These are phyloP conservation scores for Sebastes vulpes DNA, from an alignment of 2,797 vertebrate species.

Conservation along the genomic window DNA sequence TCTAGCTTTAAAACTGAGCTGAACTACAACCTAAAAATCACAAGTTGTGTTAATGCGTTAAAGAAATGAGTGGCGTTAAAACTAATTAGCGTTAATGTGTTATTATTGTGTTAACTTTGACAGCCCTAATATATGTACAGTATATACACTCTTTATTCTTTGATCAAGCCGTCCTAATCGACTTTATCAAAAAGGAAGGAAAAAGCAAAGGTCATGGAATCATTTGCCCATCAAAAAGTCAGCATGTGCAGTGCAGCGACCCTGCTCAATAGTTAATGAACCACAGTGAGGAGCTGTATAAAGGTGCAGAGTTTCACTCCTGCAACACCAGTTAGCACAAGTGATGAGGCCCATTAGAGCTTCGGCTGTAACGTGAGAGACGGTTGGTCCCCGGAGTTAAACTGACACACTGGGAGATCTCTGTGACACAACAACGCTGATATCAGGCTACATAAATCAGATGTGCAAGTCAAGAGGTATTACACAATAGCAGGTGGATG, in stretches of 20 bases:
- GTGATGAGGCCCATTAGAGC: conserved; percentile 22
- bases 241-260: conserved; percentile 22
- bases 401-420: conserved; percentile 31
- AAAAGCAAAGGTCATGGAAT: conserved; percentile 33
- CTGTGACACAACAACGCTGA: conserved; percentile 3
- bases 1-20: too few relatives aligned
- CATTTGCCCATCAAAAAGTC: conserved; percentile 35
- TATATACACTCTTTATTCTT: too few relatives aligned
- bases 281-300: conserved; percentile 19
- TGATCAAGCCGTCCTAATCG: not conserved
- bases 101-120: too few relatives aligned
- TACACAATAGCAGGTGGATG: conserved; percentile 7
- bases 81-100: too few relatives aligned
- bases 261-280: conserved; percentile 48
- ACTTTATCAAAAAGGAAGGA: conserved; percentile 6
- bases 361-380: conserved; percentile 54
- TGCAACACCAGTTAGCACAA: conserved; percentile 8
- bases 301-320: conserved; percentile 70
- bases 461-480: conserved; percentile 27
- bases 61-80: too few relatives aligned
- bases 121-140: too few relatives aligned
- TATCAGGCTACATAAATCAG: conserved; percentile 40
- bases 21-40: too few relatives aligned
- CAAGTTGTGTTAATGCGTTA: too few relatives aligned
- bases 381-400: conserved; percentile 31